Evolutionary conservation across 1,140 invertebrate species (phyloP), one percentile per base, ranked within the genome.

Genomic region (Bombus ignitus): DNA sequence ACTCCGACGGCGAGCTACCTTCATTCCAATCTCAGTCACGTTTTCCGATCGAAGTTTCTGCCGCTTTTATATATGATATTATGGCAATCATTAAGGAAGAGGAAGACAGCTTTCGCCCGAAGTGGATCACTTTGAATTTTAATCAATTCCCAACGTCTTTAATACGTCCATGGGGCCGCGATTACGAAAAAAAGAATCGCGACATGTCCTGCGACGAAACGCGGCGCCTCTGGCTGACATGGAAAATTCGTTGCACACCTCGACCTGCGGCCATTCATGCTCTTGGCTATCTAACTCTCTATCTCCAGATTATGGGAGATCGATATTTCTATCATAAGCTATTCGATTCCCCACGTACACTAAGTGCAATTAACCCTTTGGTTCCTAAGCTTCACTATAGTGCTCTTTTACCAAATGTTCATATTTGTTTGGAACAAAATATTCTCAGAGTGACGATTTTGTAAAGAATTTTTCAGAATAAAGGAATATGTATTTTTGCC

Each of bases 51-150:
- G 66, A 72, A 86, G 53, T 81, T 75, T 47, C 57, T 70, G 57
- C 70, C 76, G 68, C 75, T 85, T 77, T 87, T 90, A 90, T 87
- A 84, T 87, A 76, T 72, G 81, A 44, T 75, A 80, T 90, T 85
- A 89, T 80, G 79, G 83, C 53, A 79, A 87, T 87, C 86, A 90
- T 90, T 87, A 87, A 75, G 81, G 59, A 73, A 42, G 57, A 39
- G 28, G 75, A 62, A 32, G 59, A 42, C 81, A 81, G 62, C 72
- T 84, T 85, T 85, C 78, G 44, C 74, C 59, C 62, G 37, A 90
- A 87, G 85, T 87, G 88, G 85, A 89, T 90, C 89, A 77, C 81
- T 81, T 83, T 90, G 89, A 90, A 90, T 90, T 62, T 90, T 90
- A 90, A 90, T 90, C 86, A 74, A 44, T 53, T 70, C 68, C 82